These are phyloP conservation scores for Alligator mississippiensis DNA, from an alignment of 2,113 vertebrate genomes.

Conservation along the genomic window DNA sequence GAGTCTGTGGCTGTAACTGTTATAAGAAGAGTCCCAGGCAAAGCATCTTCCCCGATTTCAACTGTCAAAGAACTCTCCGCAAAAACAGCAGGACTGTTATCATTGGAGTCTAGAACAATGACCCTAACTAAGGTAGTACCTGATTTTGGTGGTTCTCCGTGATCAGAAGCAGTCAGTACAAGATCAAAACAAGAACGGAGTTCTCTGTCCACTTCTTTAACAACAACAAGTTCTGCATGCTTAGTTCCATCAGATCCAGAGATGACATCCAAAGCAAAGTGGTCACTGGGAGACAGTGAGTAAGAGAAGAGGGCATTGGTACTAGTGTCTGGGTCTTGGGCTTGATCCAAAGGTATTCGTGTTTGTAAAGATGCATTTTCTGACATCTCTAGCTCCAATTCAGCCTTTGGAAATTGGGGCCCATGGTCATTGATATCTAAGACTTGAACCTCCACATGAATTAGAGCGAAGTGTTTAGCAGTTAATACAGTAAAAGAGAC, in stretches of 20 bases:
- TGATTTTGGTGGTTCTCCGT: conserved; percentile 86
- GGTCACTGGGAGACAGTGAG: conserved; percentile 83
- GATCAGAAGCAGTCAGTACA: conserved; percentile 86
- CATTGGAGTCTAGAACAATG: conserved; percentile 91
- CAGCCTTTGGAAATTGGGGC: conserved; percentile 82
- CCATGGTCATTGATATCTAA: conserved; percentile 92
- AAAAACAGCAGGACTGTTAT: conserved; percentile 91
- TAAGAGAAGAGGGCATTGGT: conserved; percentile 86
- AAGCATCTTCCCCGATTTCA: conserved; percentile 86
- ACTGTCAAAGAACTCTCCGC: conserved; percentile 82
- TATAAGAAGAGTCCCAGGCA: conserved; percentile 85
- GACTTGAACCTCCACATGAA: conserved; percentile 88
- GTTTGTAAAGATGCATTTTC: conserved; percentile 85
- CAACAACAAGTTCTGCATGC: conserved; percentile 86
- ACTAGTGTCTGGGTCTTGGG: conserved; percentile 86
- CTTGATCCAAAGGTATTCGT: conserved; percentile 89
- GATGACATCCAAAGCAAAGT: conserved; percentile 89
- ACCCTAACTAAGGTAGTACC: conserved; percentile 87
- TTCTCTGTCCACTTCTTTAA: conserved; percentile 91
- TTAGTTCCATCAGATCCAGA: conserved; percentile 80
- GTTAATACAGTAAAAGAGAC: conserved; percentile 88
- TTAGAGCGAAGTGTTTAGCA: conserved; percentile 77
- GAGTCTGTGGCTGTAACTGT: conserved; percentile 88
- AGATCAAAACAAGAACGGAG: conserved; percentile 85
- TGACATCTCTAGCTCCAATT: conserved; percentile 92